Conservation (phyloP, 2,888 invertebrate genomes). For the Plagodis dolabraria region DNA sequence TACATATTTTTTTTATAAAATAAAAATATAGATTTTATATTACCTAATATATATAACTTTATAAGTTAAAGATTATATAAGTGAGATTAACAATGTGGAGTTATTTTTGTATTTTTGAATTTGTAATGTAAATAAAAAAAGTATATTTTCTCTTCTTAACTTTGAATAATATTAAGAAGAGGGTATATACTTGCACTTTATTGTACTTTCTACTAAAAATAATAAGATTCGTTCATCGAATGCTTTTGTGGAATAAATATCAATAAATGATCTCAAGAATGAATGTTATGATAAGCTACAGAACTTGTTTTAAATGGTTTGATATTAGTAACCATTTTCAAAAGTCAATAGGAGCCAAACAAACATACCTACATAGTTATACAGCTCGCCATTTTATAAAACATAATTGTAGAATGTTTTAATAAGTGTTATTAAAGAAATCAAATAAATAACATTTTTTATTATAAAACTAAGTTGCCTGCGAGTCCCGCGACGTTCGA, state of each 20-base stretch:
- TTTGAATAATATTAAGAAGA: conserved; percentile 12
- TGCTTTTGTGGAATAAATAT: conserved; percentile 39
- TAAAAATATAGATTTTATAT: conserved; percentile 32
- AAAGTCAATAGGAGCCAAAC: conserved; percentile 53
- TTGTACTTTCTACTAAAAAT: conserved; percentile 16
- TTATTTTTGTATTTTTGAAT: conserved; percentile 73
- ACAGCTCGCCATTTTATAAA: conserved; percentile 72
- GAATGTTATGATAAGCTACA: conserved; percentile 46
- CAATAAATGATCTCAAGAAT: conserved; percentile 64
- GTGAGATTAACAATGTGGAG: conserved; percentile 71
- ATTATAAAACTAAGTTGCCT: conserved; percentile 3
- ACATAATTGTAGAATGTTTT: conserved; percentile 71
- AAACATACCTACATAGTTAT: conserved; percentile 49
- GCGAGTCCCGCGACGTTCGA: too few species aligned
- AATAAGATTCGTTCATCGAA: conserved; percentile 15
- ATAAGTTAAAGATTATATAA: conserved; percentile 63
- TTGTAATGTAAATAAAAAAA: conserved; percentile 20
- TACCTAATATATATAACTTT: conserved; percentile 38
- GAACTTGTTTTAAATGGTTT: conserved; percentile 22
- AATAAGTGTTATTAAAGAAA: conserved; percentile 79
- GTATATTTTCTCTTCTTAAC: conserved; percentile 4
- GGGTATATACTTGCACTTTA: conserved; percentile 1
- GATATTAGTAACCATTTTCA: conserved; percentile 9
- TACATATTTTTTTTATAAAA: conserved; percentile 27
- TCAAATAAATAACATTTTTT: conserved; percentile 41